Conservation (phyloP, 1,140 invertebrate species). For the Leptinotarsa lineolata region DNA sequence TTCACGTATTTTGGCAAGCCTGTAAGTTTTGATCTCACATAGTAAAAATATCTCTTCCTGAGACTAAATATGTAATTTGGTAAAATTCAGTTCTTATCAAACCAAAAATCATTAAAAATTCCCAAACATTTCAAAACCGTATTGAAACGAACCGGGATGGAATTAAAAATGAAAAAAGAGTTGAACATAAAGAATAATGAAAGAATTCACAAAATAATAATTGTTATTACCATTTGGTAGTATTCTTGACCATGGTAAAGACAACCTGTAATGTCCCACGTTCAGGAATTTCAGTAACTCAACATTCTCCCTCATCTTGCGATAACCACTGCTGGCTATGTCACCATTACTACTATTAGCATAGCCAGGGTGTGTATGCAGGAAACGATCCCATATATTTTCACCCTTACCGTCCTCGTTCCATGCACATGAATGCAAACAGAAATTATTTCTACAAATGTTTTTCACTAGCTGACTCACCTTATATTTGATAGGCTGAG, state of each 20-base stretch:
- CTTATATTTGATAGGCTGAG: slow-evolving; percentile 45
- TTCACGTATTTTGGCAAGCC: slow-evolving; percentile 58
- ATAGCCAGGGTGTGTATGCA: slow-evolving; percentile 38
- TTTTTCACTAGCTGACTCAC: slow-evolving; percentile 37
- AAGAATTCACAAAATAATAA: too few relatives aligned
- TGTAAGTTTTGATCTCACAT: slow-evolving; percentile 12
- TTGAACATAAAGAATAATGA: too few relatives aligned
- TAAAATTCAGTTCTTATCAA: too few relatives aligned
- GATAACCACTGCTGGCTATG: not conserved
- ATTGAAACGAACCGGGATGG: too few relatives aligned
- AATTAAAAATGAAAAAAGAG: too few relatives aligned
- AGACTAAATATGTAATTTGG: too few relatives aligned
- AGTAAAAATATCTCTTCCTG: too few relatives aligned
- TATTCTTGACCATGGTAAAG: slow-evolving; percentile 66
- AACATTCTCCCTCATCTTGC: slow-evolving; percentile 11
- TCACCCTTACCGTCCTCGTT: slow-evolving; percentile 46
- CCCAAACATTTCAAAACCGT: too few relatives aligned
- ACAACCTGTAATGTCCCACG: slow-evolving; percentile 59
- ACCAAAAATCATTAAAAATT: too few relatives aligned
- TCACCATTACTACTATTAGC: not conserved
- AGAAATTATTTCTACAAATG: too few relatives aligned
- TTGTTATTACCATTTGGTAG: slow-evolving; percentile 57
- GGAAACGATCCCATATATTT: slow-evolving; percentile 55
- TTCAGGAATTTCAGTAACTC: not conserved
- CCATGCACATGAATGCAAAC: slow-evolving; percentile 56